Evolutionary conservation across 2,888 invertebrate species (phyloP), one percentile per base, ranked within the genome.

Genomic region (Monopis laevigella): DNA sequence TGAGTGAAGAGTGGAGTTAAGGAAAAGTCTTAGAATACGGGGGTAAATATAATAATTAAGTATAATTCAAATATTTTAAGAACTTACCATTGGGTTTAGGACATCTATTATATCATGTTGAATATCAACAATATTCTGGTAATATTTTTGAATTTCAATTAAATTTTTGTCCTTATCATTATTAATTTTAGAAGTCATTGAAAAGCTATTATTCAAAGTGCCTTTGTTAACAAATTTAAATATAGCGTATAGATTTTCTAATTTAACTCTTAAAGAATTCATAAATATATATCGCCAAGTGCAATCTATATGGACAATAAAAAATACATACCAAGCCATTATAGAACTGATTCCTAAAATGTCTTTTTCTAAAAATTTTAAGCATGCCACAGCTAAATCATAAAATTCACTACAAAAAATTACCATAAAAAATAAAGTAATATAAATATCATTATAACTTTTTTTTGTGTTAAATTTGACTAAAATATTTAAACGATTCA

Each of bases 391-490:
- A 11, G 2, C 12, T 29, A 29, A 11, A 4, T 29, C 13, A 29
- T 29, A 29, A 12, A 29, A 13, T 29, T 29, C 29, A 29, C 29
- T 29, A 29, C 5, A 29, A 11, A n/a, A 29, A 29, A 29, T 29
- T 8, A 7, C 29, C 12, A 29, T 2, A 13, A 29, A 12, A 29
- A 29, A 29, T 2, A 14, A 13, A 4, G 11, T n/a, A 3, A 29
- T 12, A 7, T 29, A 29, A n/a, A 29, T 29, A n/a, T 6, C 6
- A 12, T 29, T 3, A 2, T 13, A 29, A 13, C 6, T 29, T 13
- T 12, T 29, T 29, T n/a, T n/a, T n/a, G 12, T 29, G 7, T 29
- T 11, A 29, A 7, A 11, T 13, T 2, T 3, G 3, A 29, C 6
- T 7, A 2, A 7, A 14, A 13, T 2, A 29, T 29, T 29, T 12